Conservation (phyloP, 2,797 vertebrate species). For the Melanotaenia parkinsoni region DNA sequence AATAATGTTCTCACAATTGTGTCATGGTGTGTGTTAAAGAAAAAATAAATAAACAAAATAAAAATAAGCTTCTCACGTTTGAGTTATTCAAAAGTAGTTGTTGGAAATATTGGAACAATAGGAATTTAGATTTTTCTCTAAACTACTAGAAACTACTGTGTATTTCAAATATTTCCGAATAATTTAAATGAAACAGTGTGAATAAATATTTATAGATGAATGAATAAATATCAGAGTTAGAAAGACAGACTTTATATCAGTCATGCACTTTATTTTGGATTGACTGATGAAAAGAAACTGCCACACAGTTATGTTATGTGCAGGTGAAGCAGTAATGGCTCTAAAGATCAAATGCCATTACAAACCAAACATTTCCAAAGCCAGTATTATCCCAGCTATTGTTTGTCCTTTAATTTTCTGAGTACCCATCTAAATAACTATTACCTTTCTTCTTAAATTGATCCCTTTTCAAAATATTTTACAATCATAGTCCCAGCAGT, state of each 20-base stretch:
- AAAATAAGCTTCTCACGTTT: background rate
- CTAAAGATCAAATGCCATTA: background rate
- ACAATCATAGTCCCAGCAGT: constrained; percentile 37
- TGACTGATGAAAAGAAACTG: background rate
- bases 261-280: background rate
- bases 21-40: no score
- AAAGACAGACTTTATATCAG: background rate
- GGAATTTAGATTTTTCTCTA: background rate
- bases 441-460: background rate
- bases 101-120: background rate
- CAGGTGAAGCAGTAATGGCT: background rate
- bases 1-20: background rate
- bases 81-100: no score
- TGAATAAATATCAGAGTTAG: background rate
- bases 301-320: background rate
- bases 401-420: constrained; percentile 12
- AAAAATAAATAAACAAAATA: no score
- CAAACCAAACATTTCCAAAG: background rate
- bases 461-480: constrained; percentile 29
- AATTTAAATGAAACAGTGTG: background rate
- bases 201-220: background rate
- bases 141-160: background rate
- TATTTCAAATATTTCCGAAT: background rate
- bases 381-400: background rate
- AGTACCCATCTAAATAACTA: background rate